Conservation (phyloP, 2,888 invertebrate genomes). For the Operophtera brumata region DNA sequence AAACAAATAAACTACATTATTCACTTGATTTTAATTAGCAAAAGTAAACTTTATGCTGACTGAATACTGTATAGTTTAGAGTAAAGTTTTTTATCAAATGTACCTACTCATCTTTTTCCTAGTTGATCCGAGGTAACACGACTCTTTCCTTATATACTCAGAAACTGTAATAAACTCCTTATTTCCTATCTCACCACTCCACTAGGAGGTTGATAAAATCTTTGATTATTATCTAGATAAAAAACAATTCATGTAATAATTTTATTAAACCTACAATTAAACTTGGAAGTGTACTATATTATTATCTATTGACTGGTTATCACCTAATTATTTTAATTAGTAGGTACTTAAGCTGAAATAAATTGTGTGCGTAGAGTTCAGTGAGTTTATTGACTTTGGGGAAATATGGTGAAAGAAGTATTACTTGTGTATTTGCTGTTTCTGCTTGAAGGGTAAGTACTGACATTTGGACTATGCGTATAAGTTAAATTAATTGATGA, state of each 20-base stretch:
- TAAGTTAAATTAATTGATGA: background rate
- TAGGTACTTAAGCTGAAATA: background rate
- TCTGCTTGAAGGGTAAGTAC: constrained; percentile 7
- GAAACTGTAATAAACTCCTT: background rate
- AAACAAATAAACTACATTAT: too few species aligned
- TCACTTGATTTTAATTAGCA: too few species aligned
- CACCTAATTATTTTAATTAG: background rate
- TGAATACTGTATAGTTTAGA: background rate
- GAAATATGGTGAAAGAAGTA: constrained; percentile 1
- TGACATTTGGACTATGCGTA: too few species aligned
- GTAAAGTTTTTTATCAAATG: background rate
- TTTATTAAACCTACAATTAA: background rate
- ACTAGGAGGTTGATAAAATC: constrained; percentile 3
- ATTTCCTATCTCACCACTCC: background rate
- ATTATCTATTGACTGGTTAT: background rate
- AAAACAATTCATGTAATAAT: background rate
- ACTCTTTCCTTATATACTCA: background rate
- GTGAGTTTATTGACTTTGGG: background rate
- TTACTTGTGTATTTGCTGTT: background rate
- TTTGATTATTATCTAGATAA: background rate
- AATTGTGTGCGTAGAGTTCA: background rate
- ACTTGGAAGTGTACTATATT: background rate
- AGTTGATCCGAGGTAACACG: background rate
- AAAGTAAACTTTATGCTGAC: too few species aligned
- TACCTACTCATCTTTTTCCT: background rate